phyloP scores from a whole-genome alignment of 2,113 vertebrate species.

The Bostrychus sinensis region DNA sequence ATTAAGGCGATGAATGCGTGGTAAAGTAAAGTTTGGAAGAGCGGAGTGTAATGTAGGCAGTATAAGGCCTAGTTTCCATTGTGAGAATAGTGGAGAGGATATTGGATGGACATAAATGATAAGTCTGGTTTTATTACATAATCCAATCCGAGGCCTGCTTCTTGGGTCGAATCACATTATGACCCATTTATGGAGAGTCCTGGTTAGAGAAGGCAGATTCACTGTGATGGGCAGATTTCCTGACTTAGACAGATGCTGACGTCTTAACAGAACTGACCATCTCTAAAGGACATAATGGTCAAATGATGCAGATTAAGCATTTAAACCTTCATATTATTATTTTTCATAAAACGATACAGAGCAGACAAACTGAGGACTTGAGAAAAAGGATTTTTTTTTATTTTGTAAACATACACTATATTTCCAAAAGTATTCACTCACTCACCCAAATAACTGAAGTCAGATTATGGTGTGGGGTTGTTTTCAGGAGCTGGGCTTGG shows the following conservation, averaged over 20 bases:
- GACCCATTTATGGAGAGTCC: neutral
- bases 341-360: neutral
- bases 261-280: neutral
- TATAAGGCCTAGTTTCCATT: neutral
- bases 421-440: too few species aligned
- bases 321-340: too few species aligned
- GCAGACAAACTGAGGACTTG: neutral
- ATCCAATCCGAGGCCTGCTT: constrained; percentile 8
- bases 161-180: neutral
- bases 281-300: neutral
- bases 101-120: neutral
- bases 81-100: neutral
- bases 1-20: constrained; percentile 7
- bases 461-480: too few species aligned
- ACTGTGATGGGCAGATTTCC: neutral
- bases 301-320: neutral
- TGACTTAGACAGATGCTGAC: neutral
- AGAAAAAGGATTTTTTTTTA: too few species aligned
- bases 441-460: too few species aligned
- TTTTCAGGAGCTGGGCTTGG: too few species aligned
- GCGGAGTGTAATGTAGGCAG: neutral
- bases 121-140: neutral
- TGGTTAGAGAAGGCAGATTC: neutral
- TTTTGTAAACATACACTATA: too few species aligned
- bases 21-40: neutral